phyloP scores from a whole-genome alignment of 2,797 vertebrate genomes.

The Tiaroga cobitis region DNA sequence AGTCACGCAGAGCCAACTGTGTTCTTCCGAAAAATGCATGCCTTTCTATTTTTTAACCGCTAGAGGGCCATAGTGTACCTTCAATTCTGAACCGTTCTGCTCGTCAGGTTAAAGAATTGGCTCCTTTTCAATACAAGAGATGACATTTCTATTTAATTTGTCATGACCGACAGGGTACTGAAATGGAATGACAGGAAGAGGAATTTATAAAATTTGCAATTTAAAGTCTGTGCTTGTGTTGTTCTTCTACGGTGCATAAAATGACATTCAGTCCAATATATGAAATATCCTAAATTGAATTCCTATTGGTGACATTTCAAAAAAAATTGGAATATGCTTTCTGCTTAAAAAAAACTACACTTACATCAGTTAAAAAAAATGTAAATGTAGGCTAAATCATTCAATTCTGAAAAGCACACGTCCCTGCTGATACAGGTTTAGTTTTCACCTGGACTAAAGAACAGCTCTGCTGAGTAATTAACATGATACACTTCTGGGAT shows the following conservation, averaged over 20 bases:
- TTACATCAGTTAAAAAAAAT: background rate
- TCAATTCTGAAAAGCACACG: background rate
- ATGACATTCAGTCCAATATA: background rate
- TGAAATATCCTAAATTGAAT: background rate
- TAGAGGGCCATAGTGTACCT: background rate
- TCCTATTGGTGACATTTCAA: background rate
- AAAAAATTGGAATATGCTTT: too few relatives aligned
- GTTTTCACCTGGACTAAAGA: slow-evolving; percentile 15
- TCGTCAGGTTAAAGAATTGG: background rate
- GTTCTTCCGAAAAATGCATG: background rate
- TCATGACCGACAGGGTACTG: background rate
- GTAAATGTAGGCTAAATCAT: background rate
- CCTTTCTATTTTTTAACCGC: background rate
- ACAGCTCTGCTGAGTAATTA: slow-evolving; percentile 38
- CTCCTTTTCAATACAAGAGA: background rate
- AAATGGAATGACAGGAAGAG: background rate
- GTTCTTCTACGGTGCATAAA: background rate
- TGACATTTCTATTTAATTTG: background rate
- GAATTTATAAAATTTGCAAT: background rate
- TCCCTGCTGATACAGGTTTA: slow-evolving; percentile 1
- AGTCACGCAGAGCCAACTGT: background rate
- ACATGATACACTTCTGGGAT: slow-evolving; percentile 27
- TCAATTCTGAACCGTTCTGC: background rate
- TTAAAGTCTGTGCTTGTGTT: background rate
- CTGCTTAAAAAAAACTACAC: background rate